phyloP scores from a whole-genome alignment of 2,888 invertebrate genomes.

The Furcula furcula region DNA sequence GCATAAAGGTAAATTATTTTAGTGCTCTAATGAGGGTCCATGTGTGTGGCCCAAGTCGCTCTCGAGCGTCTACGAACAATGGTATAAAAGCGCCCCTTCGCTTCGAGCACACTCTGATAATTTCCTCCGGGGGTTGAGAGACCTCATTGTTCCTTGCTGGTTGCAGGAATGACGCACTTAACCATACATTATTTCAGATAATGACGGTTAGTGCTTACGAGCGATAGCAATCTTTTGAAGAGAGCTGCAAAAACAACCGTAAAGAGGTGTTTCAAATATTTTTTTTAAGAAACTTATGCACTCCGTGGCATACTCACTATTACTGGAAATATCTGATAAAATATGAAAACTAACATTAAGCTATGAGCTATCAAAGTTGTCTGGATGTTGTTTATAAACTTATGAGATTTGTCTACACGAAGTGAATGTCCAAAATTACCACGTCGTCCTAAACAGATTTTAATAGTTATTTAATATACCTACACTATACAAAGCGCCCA shows the following conservation, averaged over 20 bases:
- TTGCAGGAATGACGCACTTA: conserved; percentile 46
- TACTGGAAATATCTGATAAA: no score
- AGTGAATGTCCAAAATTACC: no score
- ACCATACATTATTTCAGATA: conserved; percentile 19
- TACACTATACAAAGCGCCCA: no score
- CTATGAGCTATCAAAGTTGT: no score
- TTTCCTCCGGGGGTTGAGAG: conserved; percentile 59
- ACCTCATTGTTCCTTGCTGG: conserved; percentile 52
- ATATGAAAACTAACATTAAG: no score
- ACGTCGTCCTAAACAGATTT: no score
- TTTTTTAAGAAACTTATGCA: no score
- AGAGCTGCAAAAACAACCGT: conserved; percentile 15
- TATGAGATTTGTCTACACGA: no score
- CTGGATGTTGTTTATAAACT: no score
- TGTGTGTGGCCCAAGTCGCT: conserved; percentile 40
- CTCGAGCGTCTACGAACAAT: conserved; percentile 41
- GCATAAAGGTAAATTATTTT: conserved; percentile 54
- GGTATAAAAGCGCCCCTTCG: conserved; percentile 41
- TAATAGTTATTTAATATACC: no score
- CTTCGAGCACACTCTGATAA: conserved; percentile 55
- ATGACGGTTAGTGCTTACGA: conserved; percentile 15
- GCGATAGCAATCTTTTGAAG: conserved; percentile 23
- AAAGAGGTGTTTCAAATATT: no score
- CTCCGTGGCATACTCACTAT: no score
- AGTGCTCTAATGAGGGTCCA: conserved; percentile 50